Percentiles rank a stretch among this genome's conserved stretches.
These are phyloP conservation scores for Seladonia tumulorum DNA, from an alignment of 2,888 invertebrate genomes.

Conservation along the genomic window DNA sequence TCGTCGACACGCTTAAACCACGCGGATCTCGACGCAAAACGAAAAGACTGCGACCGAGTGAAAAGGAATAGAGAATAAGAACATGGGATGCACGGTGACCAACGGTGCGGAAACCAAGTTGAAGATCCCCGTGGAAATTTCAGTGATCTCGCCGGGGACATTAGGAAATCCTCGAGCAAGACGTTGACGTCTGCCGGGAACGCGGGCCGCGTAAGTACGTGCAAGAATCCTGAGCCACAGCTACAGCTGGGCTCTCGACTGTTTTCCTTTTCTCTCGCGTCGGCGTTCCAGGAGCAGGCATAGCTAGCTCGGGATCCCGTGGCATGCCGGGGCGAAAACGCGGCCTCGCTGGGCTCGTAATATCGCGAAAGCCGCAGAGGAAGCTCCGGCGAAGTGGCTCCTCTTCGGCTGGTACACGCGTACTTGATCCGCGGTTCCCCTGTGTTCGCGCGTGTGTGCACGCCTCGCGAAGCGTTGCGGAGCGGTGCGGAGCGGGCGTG, in stretches of 20 bases:
- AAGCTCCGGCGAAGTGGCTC: slow-evolving; percentile 70
- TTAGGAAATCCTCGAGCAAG: slow-evolving; percentile 11
- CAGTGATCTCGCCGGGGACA: background rate
- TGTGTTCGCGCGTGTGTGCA: background rate
- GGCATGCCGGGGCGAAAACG: slow-evolving; percentile 54
- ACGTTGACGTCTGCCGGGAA: slow-evolving; percentile 4
- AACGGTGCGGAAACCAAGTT: background rate
- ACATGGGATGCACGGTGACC: background rate
- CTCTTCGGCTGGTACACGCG: slow-evolving; percentile 33
- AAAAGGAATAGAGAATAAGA: background rate
- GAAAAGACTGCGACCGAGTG: background rate
- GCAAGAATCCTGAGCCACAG: slow-evolving; percentile 33
- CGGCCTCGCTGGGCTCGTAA: slow-evolving; percentile 54
- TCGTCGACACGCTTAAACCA: too few species aligned
- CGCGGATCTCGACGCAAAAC: background rate
- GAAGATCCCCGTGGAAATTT: background rate
- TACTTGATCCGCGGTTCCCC: slow-evolving; percentile 24
- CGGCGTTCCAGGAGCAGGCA: slow-evolving; percentile 18
- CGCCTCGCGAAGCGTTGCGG: background rate
- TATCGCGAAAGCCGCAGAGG: slow-evolving; percentile 72
- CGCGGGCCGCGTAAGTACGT: background rate
- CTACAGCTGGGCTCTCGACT: background rate
- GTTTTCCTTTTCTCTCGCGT: slow-evolving; percentile 33
- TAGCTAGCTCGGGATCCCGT: slow-evolving; percentile 27
- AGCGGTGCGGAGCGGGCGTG: background rate